Evolutionary conservation across 2,113 vertebrate genomes (phyloP), one percentile per base, ranked within the genome.

Genomic region (Pristiophorus japonicus): DNA sequence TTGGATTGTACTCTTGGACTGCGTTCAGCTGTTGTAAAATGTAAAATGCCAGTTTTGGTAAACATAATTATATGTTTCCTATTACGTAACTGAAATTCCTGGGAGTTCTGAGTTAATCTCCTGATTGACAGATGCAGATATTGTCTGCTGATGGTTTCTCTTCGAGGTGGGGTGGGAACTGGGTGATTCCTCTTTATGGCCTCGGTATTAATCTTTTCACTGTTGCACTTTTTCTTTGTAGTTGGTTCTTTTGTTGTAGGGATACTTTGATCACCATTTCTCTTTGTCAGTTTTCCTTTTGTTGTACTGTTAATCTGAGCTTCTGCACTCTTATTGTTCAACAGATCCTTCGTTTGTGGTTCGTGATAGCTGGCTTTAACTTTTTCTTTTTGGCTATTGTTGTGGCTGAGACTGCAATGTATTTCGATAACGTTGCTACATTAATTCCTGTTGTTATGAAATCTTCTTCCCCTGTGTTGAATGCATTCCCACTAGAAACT

Each of bases 221-320:
- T 93, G 34, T 65, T 66, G 55, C 14, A 42, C 18, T 42, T 42
- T 66, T 93, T 65, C n/a, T 94, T 94, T 67, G 65, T 94, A 45
- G 65, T 94, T 94, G 92, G 24, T 70, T 94, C 92, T 94, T 94
- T 94, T 30, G 38, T 93, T 94, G 18, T 24, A 4, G 42, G 70
- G 65, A 94, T 70, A 94, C 92, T 94, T 94, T 94, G 65, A 94
- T 94, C 65, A 70, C 16, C 20, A 45, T 67, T 93, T 94, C 63
- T 67, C 65, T 67, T 70, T 94, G 63, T 94, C 63, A 94, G 92
- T 66, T 94, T 94, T 70, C 11, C 63, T 42, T 94, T 93, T 45
- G 91, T 88, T 55, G 24, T 59, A 55, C 27, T 51, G 85, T 38
- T 63, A 93, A 66, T 93, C 34, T 93, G 91, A 42, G 62, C 38